Conservation (phyloP, 1,140 invertebrate genomes). For the Teleopsis dalmanni region DNA sequence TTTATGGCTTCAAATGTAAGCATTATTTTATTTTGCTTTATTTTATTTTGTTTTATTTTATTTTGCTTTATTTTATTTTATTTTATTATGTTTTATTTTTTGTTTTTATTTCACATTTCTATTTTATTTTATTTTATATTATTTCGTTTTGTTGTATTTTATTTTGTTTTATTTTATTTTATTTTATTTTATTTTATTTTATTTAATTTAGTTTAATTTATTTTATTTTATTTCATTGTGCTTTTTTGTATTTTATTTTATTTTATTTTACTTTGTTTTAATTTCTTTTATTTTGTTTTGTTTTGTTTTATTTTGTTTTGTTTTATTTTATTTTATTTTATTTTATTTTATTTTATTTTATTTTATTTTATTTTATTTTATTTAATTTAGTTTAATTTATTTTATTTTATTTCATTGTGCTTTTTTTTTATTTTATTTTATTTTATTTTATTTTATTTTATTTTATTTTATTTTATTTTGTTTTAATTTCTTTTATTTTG, state of each 20-base stretch:
- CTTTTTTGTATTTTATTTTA: background rate
- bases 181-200: background rate
- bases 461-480: too few relatives aligned
- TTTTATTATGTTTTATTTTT: background rate
- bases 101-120: background rate
- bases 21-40: background rate
- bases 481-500: too few relatives aligned
- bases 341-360: too few relatives aligned
- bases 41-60: background rate
- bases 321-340: too few relatives aligned
- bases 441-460: too few relatives aligned
- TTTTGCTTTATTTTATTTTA: background rate
- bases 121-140: background rate
- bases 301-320: too few relatives aligned
- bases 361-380: too few relatives aligned
- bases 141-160: background rate
- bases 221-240: background rate
- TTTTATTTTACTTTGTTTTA: too few relatives aligned
- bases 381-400: too few relatives aligned
- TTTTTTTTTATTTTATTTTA: too few relatives aligned
- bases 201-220: background rate
- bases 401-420: too few relatives aligned
- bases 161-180: background rate
- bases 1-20: background rate
- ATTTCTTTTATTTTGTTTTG: too few relatives aligned